These are phyloP conservation scores for Mystacornis crossleyi DNA, from an alignment of 2,113 vertebrate genomes.

Conservation along the genomic window DNA sequence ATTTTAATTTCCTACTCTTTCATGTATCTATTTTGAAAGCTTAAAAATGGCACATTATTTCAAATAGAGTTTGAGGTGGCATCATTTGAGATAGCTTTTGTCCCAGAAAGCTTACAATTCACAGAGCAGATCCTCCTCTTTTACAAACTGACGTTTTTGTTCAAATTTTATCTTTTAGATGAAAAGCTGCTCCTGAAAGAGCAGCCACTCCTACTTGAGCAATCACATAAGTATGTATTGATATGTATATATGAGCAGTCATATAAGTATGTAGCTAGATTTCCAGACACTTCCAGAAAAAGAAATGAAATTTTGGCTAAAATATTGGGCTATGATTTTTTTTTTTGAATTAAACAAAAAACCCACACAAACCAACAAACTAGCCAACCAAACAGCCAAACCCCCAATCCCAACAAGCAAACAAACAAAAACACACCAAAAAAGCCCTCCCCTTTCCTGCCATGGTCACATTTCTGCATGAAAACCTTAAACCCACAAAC, in stretches of 20 bases:
- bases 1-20: neutral
- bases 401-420: neutral
- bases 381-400: neutral
- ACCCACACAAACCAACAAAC: neutral
- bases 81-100: neutral
- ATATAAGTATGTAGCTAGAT: neutral
- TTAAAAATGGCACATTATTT: neutral
- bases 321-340: neutral
- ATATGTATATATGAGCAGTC: no score
- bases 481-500: rapidly evolving
- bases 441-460: neutral
- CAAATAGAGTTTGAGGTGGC: neutral
- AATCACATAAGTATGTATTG: neutral
- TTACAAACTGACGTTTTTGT: neutral
- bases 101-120: neutral
- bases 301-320: neutral
- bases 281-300: neutral
- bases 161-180: neutral
- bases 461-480: neutral
- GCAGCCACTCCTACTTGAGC: neutral
- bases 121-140: neutral
- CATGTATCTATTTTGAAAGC: neutral
- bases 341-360: neutral
- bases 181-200: neutral
- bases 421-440: neutral